Evolutionary conservation across 2,888 invertebrate species (phyloP), one percentile per base, ranked within the genome.

Genomic region (Stenchaetothrips biformis): DNA sequence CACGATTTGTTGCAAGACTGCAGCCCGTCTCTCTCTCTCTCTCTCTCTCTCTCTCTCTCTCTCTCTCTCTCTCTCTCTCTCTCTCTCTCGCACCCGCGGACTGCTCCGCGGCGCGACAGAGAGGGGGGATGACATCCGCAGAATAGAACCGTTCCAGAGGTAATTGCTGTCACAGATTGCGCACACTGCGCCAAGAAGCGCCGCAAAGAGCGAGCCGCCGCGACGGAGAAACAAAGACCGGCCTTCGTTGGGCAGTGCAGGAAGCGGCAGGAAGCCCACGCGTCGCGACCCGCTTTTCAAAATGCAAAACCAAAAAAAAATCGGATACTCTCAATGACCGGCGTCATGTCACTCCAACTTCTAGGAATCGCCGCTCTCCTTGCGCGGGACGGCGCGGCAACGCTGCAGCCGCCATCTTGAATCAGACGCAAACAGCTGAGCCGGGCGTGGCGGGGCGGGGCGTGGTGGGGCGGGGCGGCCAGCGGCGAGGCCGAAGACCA

Each of bases 41-140:
- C 67, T 67, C 67, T 21, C 67, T 67, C 67, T 21, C 67, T 67
- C 67, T 67, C 67, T 67, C 67, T 67, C 67, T 67, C 67, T 67
- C 67, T 67, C 67, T 67, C 67, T 67, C 67, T 67, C 67, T 67
- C 67, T 67, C 67, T 67, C 67, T 67, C 67, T 67, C 67, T 67
- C 67, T 67, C 67, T 67, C 67, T 74, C 67, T 74, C 67, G 21
- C 67, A 25, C 67, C 37, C 37, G 37, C 37, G 37, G 37, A n/a
- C 37, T 4, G 2, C 37, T 37, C 37, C 37, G 37, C 37, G 4
- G 37, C 1, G 37, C 37, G 37, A 37, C 2, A 37, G 37, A 37
- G 67, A 21, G 21, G 67, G 67, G 67, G 25, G 25, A 74, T 74
- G 67, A 74, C 67, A 74, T 74, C 67, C 25, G 25, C 67, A 25